Conservation (phyloP, 1,140 invertebrate genomes). For the Ceratosolen fusciceps region DNA sequence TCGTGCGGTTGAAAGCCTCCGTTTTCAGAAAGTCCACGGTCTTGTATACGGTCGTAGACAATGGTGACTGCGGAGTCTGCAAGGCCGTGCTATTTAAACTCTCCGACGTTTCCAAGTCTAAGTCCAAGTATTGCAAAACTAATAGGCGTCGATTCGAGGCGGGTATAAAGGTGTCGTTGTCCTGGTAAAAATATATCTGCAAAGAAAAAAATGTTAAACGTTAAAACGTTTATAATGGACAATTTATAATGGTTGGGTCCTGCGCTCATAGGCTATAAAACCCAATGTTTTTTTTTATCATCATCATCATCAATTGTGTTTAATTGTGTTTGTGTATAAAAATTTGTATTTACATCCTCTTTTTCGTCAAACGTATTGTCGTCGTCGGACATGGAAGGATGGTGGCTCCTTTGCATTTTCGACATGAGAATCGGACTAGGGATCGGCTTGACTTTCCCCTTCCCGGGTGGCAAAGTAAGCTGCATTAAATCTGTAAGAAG, state of each 20-base stretch:
- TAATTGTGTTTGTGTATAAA: background rate
- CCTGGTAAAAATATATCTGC: slow-evolving; percentile 69
- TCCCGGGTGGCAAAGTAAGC: slow-evolving; percentile 66
- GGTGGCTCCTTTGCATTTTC: slow-evolving; percentile 54
- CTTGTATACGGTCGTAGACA: slow-evolving; percentile 84
- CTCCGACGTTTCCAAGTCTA: slow-evolving; percentile 76
- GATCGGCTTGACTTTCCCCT: slow-evolving; percentile 67
- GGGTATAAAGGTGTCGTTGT: slow-evolving; percentile 66
- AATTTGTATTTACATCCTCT: slow-evolving; percentile 60
- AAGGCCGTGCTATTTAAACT: slow-evolving; percentile 60
- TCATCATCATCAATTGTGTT: too few species aligned
- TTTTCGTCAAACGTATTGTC: slow-evolving; percentile 66
- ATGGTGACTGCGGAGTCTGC: slow-evolving; percentile 64
- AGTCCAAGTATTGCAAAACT: slow-evolving; percentile 81
- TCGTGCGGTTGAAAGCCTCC: slow-evolving; percentile 89
- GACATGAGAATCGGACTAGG: slow-evolving; percentile 72
- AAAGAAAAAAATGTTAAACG: slow-evolving; percentile 46
- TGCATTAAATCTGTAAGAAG: slow-evolving; percentile 54
- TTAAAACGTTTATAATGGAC: too few species aligned
- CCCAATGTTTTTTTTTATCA: too few species aligned
- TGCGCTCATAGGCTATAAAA: too few species aligned
- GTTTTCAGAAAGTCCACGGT: slow-evolving; percentile 93
- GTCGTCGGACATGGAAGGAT: slow-evolving; percentile 67
- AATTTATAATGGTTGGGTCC: too few species aligned
- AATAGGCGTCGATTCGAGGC: slow-evolving; percentile 63